Base-by-base conservation (phyloP, 2,888 invertebrate genomes). In the Latheticus oryzae region DNA sequence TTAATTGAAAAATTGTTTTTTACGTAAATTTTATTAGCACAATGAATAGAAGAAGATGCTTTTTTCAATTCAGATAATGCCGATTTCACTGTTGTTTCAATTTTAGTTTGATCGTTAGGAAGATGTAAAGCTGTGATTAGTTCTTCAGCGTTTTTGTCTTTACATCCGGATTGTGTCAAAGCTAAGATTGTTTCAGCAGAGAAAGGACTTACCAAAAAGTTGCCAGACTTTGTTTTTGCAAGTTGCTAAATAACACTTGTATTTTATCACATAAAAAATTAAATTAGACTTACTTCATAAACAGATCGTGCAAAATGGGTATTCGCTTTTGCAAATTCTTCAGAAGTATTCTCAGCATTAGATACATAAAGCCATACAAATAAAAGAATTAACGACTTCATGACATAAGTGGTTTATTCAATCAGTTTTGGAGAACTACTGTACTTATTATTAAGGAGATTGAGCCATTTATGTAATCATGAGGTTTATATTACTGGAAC, bases 181-280 rank as follows among this genome's bases (percentile, higher is more conserved):
- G 42, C 24, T n/a, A 42, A 8, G n/a, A 42, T 5, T 2, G 26
- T 26, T 15, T 24, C 24, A n/a, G 15, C 24, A 0, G 42, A 42
- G 5, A 42, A 15, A 15, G 42, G 42, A 23, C 42, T 42, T 13
- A 42, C 13, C 4, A 42, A 4, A 3, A 42, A 24, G 9, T 42
- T 42, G 7, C 42, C 47, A 5, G 12, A 8, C 15, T 33, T 16
- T 1, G 33, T 5, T 13, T 13, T 15, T 5, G 12, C 5, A 8
- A 33, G 4, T 13, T 13, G 5, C 33, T 33, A 8, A 16, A 33
- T 11, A 13, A 15, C 21, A 33, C 1, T 15, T 5, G 8, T 1
- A 13, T 15, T 15, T 4, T 5, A 33, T n/a, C n/a, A n/a, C n/a
- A 33, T 28, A 8, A 16, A 4, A 33, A 33, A 5, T 3, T 9